A percentile compares a stretch with the other conserved stretches of the same genome.
These are phyloP conservation scores for Periophthalmus modestus DNA, from an alignment of 2,113 vertebrate species.

Conservation along the genomic window DNA sequence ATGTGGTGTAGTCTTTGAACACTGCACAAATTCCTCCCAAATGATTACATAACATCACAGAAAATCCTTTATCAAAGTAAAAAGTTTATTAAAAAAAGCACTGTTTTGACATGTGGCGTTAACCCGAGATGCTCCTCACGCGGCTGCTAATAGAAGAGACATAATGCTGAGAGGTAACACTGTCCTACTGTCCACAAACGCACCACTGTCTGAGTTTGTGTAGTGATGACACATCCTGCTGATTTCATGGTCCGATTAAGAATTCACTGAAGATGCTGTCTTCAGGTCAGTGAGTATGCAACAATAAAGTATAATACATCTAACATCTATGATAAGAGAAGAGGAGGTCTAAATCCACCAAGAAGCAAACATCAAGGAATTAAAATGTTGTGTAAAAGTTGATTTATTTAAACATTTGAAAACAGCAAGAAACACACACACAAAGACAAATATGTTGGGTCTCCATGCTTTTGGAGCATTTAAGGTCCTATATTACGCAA, in stretches of 20 bases:
- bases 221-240: neutral
- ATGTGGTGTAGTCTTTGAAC: neutral
- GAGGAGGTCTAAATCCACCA: neutral
- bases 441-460: too few relatives aligned
- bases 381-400: neutral
- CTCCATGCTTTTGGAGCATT: too few relatives aligned
- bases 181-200: slow-evolving; percentile 18
- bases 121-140: slow-evolving; percentile 42
- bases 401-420: too few relatives aligned
- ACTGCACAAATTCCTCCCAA: neutral
- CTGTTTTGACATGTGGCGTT: slow-evolving; percentile 37
- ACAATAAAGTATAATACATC: neutral
- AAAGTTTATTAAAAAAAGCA: neutral
- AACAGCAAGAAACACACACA: too few relatives aligned
- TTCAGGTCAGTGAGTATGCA: neutral
- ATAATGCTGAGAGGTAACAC: slow-evolving; percentile 12
- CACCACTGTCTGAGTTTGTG: slow-evolving; percentile 7
- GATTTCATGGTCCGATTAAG: neutral
- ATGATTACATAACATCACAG: slow-evolving; percentile 27
- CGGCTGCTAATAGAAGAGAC: slow-evolving; percentile 46
- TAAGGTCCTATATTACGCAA: too few relatives aligned
- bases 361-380: neutral
- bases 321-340: neutral
- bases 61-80: slow-evolving; percentile 12
- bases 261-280: neutral